Conservation (phyloP, 2,113 vertebrate genomes). For the Chloroceryle aenea region DNA sequence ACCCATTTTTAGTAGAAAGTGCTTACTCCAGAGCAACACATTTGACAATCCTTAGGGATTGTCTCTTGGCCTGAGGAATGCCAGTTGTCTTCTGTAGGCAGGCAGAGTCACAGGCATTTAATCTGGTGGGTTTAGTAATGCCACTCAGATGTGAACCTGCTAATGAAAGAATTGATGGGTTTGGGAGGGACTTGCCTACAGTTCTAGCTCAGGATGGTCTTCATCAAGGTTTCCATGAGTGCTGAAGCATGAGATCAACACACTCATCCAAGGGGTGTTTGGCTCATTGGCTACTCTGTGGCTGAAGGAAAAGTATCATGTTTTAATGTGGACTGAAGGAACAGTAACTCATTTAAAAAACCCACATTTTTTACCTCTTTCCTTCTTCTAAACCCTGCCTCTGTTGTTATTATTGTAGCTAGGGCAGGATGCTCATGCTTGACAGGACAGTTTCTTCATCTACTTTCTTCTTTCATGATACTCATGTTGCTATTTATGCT, state of each 20-base stretch:
- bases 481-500: not conserved
- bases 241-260: not conserved
- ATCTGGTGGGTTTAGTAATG: not conserved
- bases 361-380: not conserved
- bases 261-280: not conserved
- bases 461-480: not conserved
- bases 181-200: not conserved
- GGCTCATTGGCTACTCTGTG: not conserved
- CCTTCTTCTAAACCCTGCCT: not conserved
- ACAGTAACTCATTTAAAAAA: not conserved
- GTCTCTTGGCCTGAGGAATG: not conserved
- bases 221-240: not conserved
- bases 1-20: not conserved
- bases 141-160: not conserved
- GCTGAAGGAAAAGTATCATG: not conserved
- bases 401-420: not conserved
- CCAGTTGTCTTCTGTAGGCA: not conserved
- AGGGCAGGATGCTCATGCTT: not conserved
- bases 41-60: not conserved
- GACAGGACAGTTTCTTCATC: not conserved
- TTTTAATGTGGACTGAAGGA: not conserved
- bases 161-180: not conserved
- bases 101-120: not conserved
- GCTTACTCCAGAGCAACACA: not conserved
- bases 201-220: not conserved